Evolutionary conservation across 2,888 invertebrate species (phyloP), one percentile per base, ranked within the genome.

Genomic region (Chrysolina oricalcia): DNA sequence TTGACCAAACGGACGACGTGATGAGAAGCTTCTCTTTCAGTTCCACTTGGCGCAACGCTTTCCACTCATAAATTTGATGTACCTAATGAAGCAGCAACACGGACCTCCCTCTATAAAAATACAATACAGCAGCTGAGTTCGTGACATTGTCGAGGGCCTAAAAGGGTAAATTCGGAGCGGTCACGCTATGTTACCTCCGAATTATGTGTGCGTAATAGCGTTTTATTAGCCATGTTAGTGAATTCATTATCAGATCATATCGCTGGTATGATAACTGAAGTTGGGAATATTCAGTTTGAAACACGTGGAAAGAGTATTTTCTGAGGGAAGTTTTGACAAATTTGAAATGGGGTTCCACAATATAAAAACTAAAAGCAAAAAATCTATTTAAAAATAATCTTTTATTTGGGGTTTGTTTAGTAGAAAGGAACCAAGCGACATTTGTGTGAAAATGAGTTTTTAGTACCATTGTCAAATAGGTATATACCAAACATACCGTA

Each of bases 141-240:
- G 74, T 71, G 74, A 74, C 74, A 74, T 71, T 21, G 67, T 74
- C 71, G 62, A 74, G 74, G 70, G 74, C 70, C 71, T 67, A 71
- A 71, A 74, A 71, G 74, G 74, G 74, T 74, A 71, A 74, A 74
- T 74, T 74, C 66, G 56, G 67, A 71, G 74, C 74, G 74, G 74
- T 74, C 74, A 74, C 71, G 74, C 74, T 74, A 71, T 67, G 74
- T 74, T 71, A 74, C 70, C 74, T 74, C 71, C 67, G 67, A 35
- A 62, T 62, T 70, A 71, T 74, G 48, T 74, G 70, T 74, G 66
- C 66, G 69, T 74, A 74, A 74, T 74, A 73, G 69, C 53, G 69
- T 69, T 73, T 70, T 74, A 74, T 74, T 41, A 43, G 73, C 35
- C 70, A 74, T 59, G 59, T 59, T 59, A 59, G 59, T 35, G 59